A percentile compares a stretch with the other conserved stretches of the same genome.
These are phyloP conservation scores for Chrysolina americana DNA, from an alignment of 2,888 invertebrate genomes.

Conservation along the genomic window DNA sequence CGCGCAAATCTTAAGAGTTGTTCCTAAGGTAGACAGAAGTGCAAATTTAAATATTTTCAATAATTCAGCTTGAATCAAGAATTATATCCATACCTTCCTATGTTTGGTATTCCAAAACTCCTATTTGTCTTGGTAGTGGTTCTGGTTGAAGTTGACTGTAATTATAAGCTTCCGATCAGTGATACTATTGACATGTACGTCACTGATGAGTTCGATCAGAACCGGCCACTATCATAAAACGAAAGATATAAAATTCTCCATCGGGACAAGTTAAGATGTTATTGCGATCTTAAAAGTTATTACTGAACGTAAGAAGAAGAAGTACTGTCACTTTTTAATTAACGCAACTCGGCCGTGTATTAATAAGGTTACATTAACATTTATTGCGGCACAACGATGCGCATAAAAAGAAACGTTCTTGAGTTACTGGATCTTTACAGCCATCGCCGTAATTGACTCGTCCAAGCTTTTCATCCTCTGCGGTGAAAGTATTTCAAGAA, in stretches of 20 bases:
- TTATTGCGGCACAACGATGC: constrained; percentile 28
- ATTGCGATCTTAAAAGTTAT: constrained; percentile 27
- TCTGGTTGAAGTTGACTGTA: too few relatives aligned
- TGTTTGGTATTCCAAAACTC: too few relatives aligned
- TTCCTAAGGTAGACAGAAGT: too few relatives aligned
- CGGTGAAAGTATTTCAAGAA: background rate
- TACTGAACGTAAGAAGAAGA: constrained; percentile 17
- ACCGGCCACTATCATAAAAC: constrained; percentile 17
- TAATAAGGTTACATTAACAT: constrained; percentile 30
- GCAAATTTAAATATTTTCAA: too few relatives aligned
- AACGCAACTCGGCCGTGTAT: constrained; percentile 31
- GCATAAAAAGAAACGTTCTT: constrained; percentile 23
- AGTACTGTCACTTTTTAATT: constrained; percentile 36
- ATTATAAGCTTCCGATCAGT: background rate
- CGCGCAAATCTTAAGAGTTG: too few relatives aligned
- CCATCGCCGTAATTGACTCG: constrained; percentile 34
- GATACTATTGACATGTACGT: background rate
- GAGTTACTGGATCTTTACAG: constrained; percentile 25
- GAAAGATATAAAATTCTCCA: constrained; percentile 18
- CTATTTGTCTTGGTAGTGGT: too few relatives aligned
- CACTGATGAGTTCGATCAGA: constrained; percentile 23
- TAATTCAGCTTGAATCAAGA: too few relatives aligned
- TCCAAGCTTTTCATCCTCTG: constrained; percentile 16
- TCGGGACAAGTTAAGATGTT: constrained; percentile 30
- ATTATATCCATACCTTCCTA: too few relatives aligned